These are phyloP conservation scores for Epicauta chinensis DNA, from an alignment of 1,140 invertebrate genomes.

Conservation along the genomic window DNA sequence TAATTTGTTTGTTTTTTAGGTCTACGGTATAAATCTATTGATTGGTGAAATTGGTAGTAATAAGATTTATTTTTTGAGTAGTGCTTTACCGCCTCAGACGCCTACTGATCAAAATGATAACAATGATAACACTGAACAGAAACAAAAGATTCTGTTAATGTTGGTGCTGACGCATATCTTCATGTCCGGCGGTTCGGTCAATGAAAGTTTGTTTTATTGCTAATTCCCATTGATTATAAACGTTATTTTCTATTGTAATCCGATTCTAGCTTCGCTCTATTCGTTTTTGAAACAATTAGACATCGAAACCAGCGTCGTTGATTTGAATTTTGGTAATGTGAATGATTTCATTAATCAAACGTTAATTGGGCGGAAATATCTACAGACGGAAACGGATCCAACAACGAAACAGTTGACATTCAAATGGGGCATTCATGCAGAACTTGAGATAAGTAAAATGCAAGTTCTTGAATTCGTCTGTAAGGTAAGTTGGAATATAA, in stretches of 20 bases:
- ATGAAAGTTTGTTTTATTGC: conserved; percentile 24
- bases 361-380: conserved; percentile 29
- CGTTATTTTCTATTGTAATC: conserved; percentile 6
- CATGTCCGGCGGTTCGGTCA: conserved; percentile 27
- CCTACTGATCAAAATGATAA: conserved; percentile 13
- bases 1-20: conserved; percentile 20
- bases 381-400: conserved; percentile 23
- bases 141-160: conserved; percentile 27
- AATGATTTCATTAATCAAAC: conserved; percentile 28
- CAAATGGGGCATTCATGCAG: conserved; percentile 29
- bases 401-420: conserved; percentile 20
- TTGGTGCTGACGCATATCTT: conserved; percentile 32
- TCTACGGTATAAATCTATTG: conserved; percentile 33
- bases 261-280: conserved; percentile 29
- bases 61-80: conserved; percentile 29
- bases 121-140: conserved; percentile 19
- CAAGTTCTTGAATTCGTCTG: conserved; percentile 32
- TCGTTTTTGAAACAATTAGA: conserved; percentile 28
- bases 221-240: too few species aligned
- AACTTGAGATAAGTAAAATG: conserved; percentile 32
- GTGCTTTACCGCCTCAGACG: conserved; percentile 19
- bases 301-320: conserved; percentile 26
- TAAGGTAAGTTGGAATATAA: conserved; percentile 19
- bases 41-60: conserved; percentile 18
- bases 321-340: conserved; percentile 30